These are phyloP conservation scores for Lophius piscatorius DNA, from an alignment of 2,113 vertebrate genomes.

Conservation along the genomic window DNA sequence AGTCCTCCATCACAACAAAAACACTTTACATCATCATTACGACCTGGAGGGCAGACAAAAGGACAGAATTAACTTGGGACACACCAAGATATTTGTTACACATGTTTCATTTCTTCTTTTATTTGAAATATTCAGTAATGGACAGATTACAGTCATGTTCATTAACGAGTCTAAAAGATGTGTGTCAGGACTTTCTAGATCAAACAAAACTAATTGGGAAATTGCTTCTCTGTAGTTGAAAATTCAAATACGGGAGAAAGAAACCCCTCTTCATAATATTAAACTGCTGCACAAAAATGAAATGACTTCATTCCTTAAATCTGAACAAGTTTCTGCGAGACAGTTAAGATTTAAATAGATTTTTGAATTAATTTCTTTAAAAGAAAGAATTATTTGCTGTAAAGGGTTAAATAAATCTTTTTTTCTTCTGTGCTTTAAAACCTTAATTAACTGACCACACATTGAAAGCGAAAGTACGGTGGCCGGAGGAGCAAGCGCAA, in stretches of 20 bases:
- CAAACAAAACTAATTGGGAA: too few relatives aligned
- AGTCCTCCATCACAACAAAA: slow-evolving; percentile 97
- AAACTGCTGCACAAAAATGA: not conserved
- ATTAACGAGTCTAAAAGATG: not conserved
- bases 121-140: not conserved
- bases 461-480: too few relatives aligned
- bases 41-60: slow-evolving; percentile 75
- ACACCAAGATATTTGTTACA: not conserved
- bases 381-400: too few relatives aligned
- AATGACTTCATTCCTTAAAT: not conserved
- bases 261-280: not conserved
- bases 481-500: too few relatives aligned
- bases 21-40: slow-evolving; percentile 96
- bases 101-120: slow-evolving; percentile 11
- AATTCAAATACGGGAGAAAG: not conserved
- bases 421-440: too few relatives aligned
- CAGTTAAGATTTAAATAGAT: too few relatives aligned
- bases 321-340: too few relatives aligned
- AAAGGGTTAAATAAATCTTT: too few relatives aligned
- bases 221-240: too few relatives aligned
- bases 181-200: slow-evolving; percentile 15
- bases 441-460: too few relatives aligned
- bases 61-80: not conserved
- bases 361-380: too few relatives aligned
- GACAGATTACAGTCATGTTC: too few relatives aligned